phyloP scores from a whole-genome alignment of 2,113 vertebrate genomes.

The Zingel zingel region DNA sequence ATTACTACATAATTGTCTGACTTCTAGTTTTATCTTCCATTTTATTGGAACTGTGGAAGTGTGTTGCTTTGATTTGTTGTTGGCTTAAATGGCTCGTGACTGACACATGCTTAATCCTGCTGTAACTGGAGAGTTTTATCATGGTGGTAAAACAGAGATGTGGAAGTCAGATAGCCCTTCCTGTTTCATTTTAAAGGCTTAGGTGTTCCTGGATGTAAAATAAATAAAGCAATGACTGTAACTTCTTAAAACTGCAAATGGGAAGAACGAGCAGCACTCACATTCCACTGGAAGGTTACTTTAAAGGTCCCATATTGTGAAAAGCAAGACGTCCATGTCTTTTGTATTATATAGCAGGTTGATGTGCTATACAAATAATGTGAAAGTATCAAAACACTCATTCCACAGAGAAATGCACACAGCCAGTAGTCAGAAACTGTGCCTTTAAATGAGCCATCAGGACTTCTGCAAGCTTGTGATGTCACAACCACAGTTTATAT shows the following conservation, averaged over 20 bases:
- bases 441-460: no score
- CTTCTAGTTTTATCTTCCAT: not conserved
- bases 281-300: not conserved
- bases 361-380: no score
- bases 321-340: no score
- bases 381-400: no score
- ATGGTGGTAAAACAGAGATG: not conserved
- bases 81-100: not conserved
- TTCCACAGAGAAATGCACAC: no score
- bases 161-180: not conserved
- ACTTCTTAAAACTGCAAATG: not conserved
- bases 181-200: not conserved
- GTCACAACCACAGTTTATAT: no score
- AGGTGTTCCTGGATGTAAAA: not conserved
- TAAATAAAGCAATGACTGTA: not conserved
- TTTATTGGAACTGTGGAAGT: not conserved
- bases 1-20: not conserved
- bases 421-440: no score
- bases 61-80: not conserved
- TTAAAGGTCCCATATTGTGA: not conserved
- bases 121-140: not conserved
- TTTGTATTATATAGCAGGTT: no score
- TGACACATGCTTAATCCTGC: not conserved
- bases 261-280: no score
- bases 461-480: no score